Conservation (phyloP, 1,140 invertebrate genomes). For the Drosophila pectinifera region DNA sequence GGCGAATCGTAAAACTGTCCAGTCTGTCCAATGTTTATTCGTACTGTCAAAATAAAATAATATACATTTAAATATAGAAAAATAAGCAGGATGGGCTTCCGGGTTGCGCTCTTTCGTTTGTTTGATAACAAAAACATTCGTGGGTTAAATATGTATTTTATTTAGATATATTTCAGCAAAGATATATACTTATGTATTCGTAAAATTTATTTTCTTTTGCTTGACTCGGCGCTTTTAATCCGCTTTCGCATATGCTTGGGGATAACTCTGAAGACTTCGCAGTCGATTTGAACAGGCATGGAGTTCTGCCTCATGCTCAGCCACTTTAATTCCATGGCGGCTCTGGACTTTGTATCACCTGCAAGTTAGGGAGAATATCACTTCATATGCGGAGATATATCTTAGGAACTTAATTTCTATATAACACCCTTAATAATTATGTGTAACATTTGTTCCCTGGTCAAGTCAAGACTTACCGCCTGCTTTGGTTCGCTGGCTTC, state of each 20-base stretch:
- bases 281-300: slow-evolving; percentile 84
- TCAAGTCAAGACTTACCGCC: slow-evolving; percentile 57
- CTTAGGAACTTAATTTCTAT: too few relatives aligned
- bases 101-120: slow-evolving; percentile 26
- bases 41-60: slow-evolving; percentile 13
- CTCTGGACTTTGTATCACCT: slow-evolving; percentile 32
- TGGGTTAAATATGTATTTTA: slow-evolving; percentile 33
- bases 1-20: slow-evolving; percentile 29
- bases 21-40: slow-evolving; percentile 21
- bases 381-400: too few relatives aligned
- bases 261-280: slow-evolving; percentile 74
- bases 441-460: too few relatives aligned
- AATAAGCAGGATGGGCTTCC: slow-evolving; percentile 32
- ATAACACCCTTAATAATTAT: too few relatives aligned
- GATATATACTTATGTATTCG: slow-evolving; percentile 8
- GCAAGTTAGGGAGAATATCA: background rate
- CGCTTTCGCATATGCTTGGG: slow-evolving; percentile 79
- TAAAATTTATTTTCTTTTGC: slow-evolving; percentile 45
- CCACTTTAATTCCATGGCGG: slow-evolving; percentile 55
- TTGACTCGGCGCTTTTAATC: slow-evolving; percentile 72
- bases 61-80: slow-evolving; percentile 19
- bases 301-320: slow-evolving; percentile 71
- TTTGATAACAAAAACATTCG: slow-evolving; percentile 42
- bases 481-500: background rate
- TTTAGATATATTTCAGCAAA: slow-evolving; percentile 26